Evolutionary conservation across 2,888 invertebrate species (phyloP).

Genomic region (Axea sp.): DNA sequence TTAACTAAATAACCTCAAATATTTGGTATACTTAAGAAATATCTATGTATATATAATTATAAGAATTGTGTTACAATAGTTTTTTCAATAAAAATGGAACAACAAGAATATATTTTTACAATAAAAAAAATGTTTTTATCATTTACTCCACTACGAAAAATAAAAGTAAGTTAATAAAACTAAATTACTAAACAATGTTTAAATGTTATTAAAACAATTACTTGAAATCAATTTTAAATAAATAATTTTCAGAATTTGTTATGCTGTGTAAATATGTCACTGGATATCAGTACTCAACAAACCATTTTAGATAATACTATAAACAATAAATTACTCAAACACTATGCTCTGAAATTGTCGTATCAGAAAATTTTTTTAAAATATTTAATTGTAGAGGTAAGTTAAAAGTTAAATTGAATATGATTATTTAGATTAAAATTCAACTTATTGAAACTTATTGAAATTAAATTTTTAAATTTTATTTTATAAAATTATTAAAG

Average conservation of each 20-base stretch:
- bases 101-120: not conserved
- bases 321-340: slow-evolving; percentile 80
- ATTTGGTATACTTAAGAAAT: no score
- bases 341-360: slow-evolving; percentile 83
- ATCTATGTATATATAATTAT: no score
- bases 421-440: not conserved
- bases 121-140: slow-evolving; percentile 71
- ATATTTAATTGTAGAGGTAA: slow-evolving; percentile 81
- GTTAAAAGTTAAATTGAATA: not conserved
- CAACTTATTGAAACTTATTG: not conserved
- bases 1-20: no score
- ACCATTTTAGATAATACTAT: slow-evolving; percentile 82
- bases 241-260: slow-evolving; percentile 3
- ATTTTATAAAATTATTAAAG: no score
- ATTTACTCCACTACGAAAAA: slow-evolving; percentile 68
- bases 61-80: no score
- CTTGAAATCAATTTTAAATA: no score
- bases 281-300: slow-evolving; percentile 79
- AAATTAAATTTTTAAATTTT: not conserved
- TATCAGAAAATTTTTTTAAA: slow-evolving; percentile 86
- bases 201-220: no score
- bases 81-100: not conserved
- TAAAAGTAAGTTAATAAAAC: not conserved
- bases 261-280: not conserved
- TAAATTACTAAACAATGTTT: no score